Evolutionary conservation across 2,888 invertebrate species (phyloP), one percentile per base, ranked within the genome.

Genomic region (Yponomeuta evonymella): DNA sequence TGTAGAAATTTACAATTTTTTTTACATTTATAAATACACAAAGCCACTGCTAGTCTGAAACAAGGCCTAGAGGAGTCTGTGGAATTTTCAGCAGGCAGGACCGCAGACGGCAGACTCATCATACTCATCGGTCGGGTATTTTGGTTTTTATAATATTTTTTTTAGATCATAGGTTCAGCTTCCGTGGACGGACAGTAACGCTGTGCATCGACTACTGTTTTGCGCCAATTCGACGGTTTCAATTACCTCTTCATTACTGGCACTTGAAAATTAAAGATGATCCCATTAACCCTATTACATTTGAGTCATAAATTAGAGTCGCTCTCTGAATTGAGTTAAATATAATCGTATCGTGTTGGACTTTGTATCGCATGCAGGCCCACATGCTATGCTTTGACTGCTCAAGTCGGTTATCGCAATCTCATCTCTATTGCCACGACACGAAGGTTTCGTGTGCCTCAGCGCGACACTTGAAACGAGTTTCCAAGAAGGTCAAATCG

Each of bases 401-500:
- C 15, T 15, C 51, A 58, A 58, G 15, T 58, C 51, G 51, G 51
- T 5, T 8, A 58, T 58, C 12, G 51, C 51, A 58, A 58, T 58
- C 15, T 58, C 51, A 12, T 58, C 51, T 58, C 15, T 58, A 58
- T 58, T 15, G 51, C 51, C 51, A 58, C 4, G 15, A 15, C 51
- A 58, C 51, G 51, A 15, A 58, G 51, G 51, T 15, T 15, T 12
- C 1, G 51, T 12, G 51, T 58, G 51, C 15, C 15, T 58, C 15
- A 15, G 15, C 12, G 15, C 51, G 12, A 58, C 3, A 3, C 6
- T 58, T 15, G 15, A 58, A 58, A 58, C 51, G 51, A 58, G 51
- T 58, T 58, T 58, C 51, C 51, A 58, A 58, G 51, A 58, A 58
- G 51, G 51, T 58, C 51, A 58, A 58, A 58, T 58, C 51, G 51